A percentile compares a stretch with the other conserved stretches of the same genome.
phyloP scores from a whole-genome alignment of 2,888 invertebrate genomes.

The Latrodectus hesperus region DNA sequence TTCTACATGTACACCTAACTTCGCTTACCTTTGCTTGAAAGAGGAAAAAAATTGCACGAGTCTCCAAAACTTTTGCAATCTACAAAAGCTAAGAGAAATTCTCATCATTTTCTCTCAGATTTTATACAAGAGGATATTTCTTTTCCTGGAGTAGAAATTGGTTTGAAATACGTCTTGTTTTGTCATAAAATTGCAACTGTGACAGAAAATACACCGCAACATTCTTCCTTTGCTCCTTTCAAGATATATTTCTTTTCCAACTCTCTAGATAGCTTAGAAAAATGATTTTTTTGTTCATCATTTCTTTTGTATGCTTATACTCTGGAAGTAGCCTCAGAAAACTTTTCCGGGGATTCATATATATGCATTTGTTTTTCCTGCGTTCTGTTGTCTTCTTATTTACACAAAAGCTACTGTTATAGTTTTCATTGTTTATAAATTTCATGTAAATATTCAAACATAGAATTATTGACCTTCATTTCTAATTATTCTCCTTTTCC shows the following conservation, averaged over 20 bases:
- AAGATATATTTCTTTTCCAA: neutral
- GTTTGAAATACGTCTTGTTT: constrained; percentile 30
- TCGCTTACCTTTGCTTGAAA: too few species aligned
- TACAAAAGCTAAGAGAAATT: neutral
- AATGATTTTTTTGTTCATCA: neutral
- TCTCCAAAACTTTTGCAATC: neutral
- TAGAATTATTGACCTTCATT: too few species aligned
- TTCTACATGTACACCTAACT: too few species aligned
- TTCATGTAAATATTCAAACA: too few species aligned
- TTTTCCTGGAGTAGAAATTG: neutral
- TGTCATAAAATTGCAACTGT: constrained; percentile 33
- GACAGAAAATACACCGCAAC: constrained; percentile 13
- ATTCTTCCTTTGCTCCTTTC: constrained; percentile 27
- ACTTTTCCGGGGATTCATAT: neutral
- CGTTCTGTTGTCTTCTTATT: too few species aligned
- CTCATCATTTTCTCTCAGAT: neutral
- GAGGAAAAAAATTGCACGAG: neutral
- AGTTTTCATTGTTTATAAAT: too few species aligned
- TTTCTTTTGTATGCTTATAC: neutral
- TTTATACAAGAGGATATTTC: neutral
- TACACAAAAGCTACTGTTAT: too few species aligned
- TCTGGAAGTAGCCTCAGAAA: neutral
- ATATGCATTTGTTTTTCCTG: too few species aligned
- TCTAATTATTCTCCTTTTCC: too few species aligned
- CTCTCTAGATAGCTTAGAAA: neutral